Percentiles rank a stretch among this genome's conserved stretches.
Conservation (phyloP, 2,797 vertebrate species). For the Ciconia nigra region DNA sequence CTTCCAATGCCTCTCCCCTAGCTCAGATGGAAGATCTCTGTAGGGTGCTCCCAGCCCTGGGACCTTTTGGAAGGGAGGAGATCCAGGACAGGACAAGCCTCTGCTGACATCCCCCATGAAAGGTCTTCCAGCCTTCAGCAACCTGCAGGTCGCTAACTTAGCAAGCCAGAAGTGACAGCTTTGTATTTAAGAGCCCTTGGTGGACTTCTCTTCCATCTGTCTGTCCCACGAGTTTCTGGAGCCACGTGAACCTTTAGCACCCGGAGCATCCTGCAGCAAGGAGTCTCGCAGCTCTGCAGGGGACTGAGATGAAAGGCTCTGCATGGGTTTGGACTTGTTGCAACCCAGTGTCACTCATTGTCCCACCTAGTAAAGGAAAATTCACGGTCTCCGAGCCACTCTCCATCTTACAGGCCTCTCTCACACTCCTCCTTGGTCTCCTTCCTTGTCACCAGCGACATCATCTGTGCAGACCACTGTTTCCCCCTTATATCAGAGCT, state of each 20-base stretch:
- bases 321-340: neutral
- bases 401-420: neutral
- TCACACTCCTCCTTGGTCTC: neutral
- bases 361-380: neutral
- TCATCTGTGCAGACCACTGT: fast-evolving
- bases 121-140: neutral
- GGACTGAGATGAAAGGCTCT: neutral
- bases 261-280: fast-evolving
- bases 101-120: neutral
- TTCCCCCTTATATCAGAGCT: neutral
- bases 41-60: neutral
- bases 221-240: neutral
- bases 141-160: neutral
- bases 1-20: neutral
- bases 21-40: neutral
- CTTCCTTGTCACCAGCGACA: neutral
- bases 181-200: neutral
- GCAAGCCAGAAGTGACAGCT: fast-evolving
- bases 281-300: neutral
- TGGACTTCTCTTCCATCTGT: neutral
- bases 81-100: neutral
- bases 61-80: neutral
- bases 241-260: neutral
- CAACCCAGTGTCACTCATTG: neutral
- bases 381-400: neutral